Evolutionary conservation across 2,113 vertebrate genomes (phyloP), one percentile per base, ranked within the genome.

Genomic region (Carollia perspicillata): DNA sequence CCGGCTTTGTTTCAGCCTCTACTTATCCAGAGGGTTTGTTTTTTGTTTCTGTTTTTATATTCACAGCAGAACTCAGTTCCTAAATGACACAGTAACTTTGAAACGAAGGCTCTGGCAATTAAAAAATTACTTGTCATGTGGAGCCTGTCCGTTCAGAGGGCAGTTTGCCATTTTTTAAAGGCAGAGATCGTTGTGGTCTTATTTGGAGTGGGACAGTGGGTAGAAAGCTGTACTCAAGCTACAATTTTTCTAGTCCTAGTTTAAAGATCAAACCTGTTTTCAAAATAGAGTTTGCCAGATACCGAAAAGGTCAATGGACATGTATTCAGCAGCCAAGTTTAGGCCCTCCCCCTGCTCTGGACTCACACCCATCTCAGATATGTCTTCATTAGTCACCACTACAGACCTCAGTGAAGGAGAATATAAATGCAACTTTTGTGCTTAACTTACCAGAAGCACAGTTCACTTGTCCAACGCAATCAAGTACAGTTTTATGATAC

Each of bases 181-280:
- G 87, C 85, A 95, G 60, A 55, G 30, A 66, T 53, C 18, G 75
- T 85, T 92, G 65, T 92, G 96, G 53, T 93, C 40, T 84, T 68
- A 7, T 37, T 91, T 68, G 42, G 58, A 74, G 12, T 68, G 65
- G 28, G 37, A 7, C 17, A n/a, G 40, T 55, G 80, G 55, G 47
- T 40, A 69, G 84, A 51, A 84, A 83, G 8, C 26, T 89, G 47
- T 91, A 53, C 63, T 63, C 35, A 12, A 12, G 75, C 51, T 89
- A 18, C 84, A 94, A 71, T 33, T 95, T 94, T 92, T 95, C 86
- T 86, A 75, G 85, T 86, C 75, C 42, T 86, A 92, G 93, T 93
- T 96, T 87, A 95, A 97, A 97, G 51, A 97, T 75, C 91, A 91
- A 89, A 78, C 0, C 84, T 96, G 75, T 94, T 98, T 96, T 96